Base-by-base conservation (phyloP, 1,140 invertebrate species). In the Drosophila punjabiensis region DNA sequence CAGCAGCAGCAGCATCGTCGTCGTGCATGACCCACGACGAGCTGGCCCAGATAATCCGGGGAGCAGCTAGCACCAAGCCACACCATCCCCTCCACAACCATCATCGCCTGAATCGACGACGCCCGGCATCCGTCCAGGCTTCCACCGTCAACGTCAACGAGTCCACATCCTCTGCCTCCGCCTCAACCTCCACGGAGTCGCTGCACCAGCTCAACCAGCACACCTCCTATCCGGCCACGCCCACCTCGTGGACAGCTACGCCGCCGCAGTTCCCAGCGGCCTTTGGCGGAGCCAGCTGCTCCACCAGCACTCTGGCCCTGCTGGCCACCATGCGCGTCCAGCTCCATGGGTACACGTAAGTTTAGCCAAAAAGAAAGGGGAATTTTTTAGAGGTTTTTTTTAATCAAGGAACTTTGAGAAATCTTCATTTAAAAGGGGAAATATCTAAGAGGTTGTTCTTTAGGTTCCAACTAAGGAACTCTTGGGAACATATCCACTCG, bases 21-120 rank as follows among this genome's bases (percentile, higher is more conserved):
- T 9, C 33, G 14, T 91, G 88, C 62, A 82, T 92, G 70, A 91
- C 65, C 61, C 78, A 85, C 39, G 91, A 92, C 77, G 91, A 92
- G 75, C 58, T 92, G 84, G 87, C 91, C 16, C 59, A 75, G 55
- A 92, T 92, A 37, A 92, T 86, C 8, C 73, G 61, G 11, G 81
- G 84, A 35, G 88, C 74, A 30, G 68, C 81, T n/a, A n/a, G n/a
- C 9, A 62, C 32, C 67, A 71, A 55, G 30, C 56, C 41, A 32
- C 68, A 16, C 3, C n/a, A n/a, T 41, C 61, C 24, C 30, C 52
- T 55, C 13, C 63, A 68, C 33, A 74, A 30, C 39, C 53, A 63
- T 37, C 53, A 63, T 37, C 63, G 56, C 24, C 48, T 45, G 4
- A 50, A 48, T 20, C 50, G 64, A 48, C 64, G 75, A 3, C 70